Conservation (phyloP, 2,888 invertebrate genomes). For the Platypus cylindrus region DNA sequence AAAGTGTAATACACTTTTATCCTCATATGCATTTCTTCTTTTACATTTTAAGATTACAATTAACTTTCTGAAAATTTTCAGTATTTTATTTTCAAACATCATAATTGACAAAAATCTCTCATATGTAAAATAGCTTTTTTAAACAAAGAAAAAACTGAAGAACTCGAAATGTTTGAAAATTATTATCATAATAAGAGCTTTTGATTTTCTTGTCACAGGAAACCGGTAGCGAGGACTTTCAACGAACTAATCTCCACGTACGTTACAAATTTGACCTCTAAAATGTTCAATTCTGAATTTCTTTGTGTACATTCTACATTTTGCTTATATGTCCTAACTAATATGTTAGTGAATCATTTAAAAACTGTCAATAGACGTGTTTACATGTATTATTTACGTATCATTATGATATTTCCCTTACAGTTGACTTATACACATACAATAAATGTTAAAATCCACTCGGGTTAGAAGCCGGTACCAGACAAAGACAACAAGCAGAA, state of each 20-base stretch:
- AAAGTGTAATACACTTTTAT: too few species aligned
- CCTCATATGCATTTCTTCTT: too few species aligned
- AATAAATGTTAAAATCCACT: slow-evolving; percentile 14
- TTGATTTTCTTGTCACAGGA: slow-evolving; percentile 16
- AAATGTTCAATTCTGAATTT: slow-evolving; percentile 20
- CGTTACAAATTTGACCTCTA: slow-evolving; percentile 16
- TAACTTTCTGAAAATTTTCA: too few species aligned
- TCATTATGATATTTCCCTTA: neutral
- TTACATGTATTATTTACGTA: too few species aligned
- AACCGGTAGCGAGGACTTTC: slow-evolving; percentile 10
- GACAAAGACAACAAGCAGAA: slow-evolving; percentile 22
- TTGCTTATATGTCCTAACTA: neutral
- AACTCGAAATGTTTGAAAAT: too few species aligned
- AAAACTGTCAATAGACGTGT: too few species aligned
- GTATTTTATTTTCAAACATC: too few species aligned
- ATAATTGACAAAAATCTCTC: too few species aligned
- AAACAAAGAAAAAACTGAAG: too few species aligned
- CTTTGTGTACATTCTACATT: slow-evolving; percentile 20
- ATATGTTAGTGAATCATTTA: neutral
- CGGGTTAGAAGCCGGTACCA: slow-evolving; percentile 15
- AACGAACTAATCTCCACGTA: slow-evolving; percentile 11
- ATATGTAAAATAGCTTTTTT: too few species aligned
- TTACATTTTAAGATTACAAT: too few species aligned
- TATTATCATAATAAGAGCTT: too few species aligned
- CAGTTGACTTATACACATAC: neutral